These are phyloP conservation scores for Embiotoca jacksoni DNA, from an alignment of 2,113 vertebrate genomes.

Conservation along the genomic window DNA sequence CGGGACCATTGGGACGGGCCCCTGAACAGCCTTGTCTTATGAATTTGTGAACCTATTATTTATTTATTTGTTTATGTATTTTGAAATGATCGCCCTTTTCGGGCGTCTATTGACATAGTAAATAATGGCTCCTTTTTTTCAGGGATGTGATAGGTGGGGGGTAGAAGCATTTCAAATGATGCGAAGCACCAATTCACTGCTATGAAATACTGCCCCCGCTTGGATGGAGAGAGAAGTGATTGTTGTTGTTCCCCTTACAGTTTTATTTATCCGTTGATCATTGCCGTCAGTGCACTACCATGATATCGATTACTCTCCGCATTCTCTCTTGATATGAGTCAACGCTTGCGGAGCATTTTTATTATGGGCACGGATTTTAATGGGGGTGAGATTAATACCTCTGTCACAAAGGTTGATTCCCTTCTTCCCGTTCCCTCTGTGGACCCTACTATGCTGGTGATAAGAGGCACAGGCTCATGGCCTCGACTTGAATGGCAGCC, in stretches of 20 bases:
- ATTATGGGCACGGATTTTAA: slow-evolving; percentile 74
- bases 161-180: slow-evolving; percentile 29
- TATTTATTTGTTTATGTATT: slow-evolving; percentile 78
- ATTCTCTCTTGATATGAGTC: slow-evolving; percentile 73
- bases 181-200: slow-evolving; percentile 34
- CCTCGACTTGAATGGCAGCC: slow-evolving; percentile 67
- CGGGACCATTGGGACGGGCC: slow-evolving; percentile 64
- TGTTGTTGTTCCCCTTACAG: slow-evolving; percentile 42
- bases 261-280: slow-evolving; percentile 76
- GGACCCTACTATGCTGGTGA: slow-evolving; percentile 41
- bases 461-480: slow-evolving; percentile 57
- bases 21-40: slow-evolving; percentile 73
- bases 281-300: slow-evolving; percentile 55
- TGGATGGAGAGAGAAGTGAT: slow-evolving; percentile 65
- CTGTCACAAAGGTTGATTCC: slow-evolving; percentile 63
- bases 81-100: slow-evolving; percentile 72
- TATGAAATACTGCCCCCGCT: slow-evolving; percentile 80
- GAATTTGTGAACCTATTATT: slow-evolving; percentile 71
- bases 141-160: slow-evolving; percentile 7
- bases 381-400: slow-evolving; percentile 79
- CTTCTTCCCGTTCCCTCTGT: slow-evolving; percentile 29
- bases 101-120: slow-evolving; percentile 46
- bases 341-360: slow-evolving; percentile 74
- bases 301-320: slow-evolving; percentile 64
- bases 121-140: slow-evolving; percentile 68